Conservation (phyloP, 2,113 vertebrate species). For the Tichodroma muraria region DNA sequence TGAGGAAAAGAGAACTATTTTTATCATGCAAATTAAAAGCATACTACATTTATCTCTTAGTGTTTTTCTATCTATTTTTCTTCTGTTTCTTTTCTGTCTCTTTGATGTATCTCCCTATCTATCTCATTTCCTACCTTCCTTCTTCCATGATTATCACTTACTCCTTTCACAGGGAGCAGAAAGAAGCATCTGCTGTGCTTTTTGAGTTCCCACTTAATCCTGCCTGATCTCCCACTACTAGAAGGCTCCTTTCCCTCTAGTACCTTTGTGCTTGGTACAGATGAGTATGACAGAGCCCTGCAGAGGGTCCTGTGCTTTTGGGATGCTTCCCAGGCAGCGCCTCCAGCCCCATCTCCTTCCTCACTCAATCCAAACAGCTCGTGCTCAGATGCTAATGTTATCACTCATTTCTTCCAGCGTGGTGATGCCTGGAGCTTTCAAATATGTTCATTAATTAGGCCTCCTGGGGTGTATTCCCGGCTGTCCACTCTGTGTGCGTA, state of each 20-base stretch:
- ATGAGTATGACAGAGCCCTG: neutral
- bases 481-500: neutral
- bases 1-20: slow-evolving; percentile 9
- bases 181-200: neutral
- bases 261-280: neutral
- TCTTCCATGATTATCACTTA: neutral
- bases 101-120: neutral
- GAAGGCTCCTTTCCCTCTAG: neutral
- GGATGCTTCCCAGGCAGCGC: neutral
- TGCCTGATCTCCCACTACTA: neutral
- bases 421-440: neutral
- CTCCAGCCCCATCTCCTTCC: neutral
- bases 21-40: slow-evolving; percentile 35
- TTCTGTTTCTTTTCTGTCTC: neutral
- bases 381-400: neutral
- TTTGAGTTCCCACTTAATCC: neutral
- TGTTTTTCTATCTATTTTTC: neutral
- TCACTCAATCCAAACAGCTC: neutral
- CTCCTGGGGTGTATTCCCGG: neutral
- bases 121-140: neutral
- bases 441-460: slow-evolving; percentile 42
- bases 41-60: neutral
- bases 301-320: neutral
- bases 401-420: neutral
- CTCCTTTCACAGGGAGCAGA: neutral